Conservation (phyloP, 2,888 invertebrate genomes). For the Tenthredo mesomela region DNA sequence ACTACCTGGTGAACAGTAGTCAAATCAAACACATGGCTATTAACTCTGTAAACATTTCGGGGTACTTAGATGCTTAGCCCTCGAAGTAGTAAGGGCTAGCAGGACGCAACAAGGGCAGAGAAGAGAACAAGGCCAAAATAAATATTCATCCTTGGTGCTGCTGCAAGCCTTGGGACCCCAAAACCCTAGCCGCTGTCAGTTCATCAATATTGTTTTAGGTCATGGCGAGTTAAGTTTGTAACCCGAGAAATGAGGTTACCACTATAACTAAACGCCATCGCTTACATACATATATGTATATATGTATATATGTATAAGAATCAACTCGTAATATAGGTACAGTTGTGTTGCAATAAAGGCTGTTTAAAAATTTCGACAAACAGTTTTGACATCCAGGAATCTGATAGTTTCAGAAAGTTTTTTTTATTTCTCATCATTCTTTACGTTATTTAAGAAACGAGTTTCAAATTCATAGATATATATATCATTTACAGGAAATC, state of each 20-base stretch:
- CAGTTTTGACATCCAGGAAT: slow-evolving; percentile 9
- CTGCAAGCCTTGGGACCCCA: slow-evolving; percentile 56
- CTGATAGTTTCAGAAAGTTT: not conserved
- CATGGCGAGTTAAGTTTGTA: slow-evolving; percentile 55
- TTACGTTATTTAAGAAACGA: not conserved
- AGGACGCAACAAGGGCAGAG: slow-evolving; percentile 60
- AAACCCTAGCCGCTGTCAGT: slow-evolving; percentile 60
- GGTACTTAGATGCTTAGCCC: slow-evolving; percentile 64
- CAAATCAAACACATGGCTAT: slow-evolving; percentile 76
- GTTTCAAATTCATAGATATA: not conserved
- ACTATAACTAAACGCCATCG: slow-evolving; percentile 27
- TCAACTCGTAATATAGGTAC: slow-evolving; percentile 30
- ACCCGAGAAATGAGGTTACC: slow-evolving; percentile 59
- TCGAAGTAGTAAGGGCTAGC: slow-evolving; percentile 14
- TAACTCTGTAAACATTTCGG: slow-evolving; percentile 75
- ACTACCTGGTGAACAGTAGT: slow-evolving; percentile 70
- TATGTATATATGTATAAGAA: not conserved
- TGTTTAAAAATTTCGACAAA: slow-evolving; percentile 18
- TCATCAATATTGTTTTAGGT: slow-evolving; percentile 71
- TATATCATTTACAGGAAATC: not conserved
- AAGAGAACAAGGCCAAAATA: slow-evolving; percentile 67
- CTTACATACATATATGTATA: not conserved
- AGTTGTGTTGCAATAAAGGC: slow-evolving; percentile 23
- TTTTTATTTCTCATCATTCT: not conserved
- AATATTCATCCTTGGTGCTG: slow-evolving; percentile 64